These are phyloP conservation scores for Aldabrachelys gigantea DNA, from an alignment of 2,113 vertebrate genomes.

Conservation along the genomic window DNA sequence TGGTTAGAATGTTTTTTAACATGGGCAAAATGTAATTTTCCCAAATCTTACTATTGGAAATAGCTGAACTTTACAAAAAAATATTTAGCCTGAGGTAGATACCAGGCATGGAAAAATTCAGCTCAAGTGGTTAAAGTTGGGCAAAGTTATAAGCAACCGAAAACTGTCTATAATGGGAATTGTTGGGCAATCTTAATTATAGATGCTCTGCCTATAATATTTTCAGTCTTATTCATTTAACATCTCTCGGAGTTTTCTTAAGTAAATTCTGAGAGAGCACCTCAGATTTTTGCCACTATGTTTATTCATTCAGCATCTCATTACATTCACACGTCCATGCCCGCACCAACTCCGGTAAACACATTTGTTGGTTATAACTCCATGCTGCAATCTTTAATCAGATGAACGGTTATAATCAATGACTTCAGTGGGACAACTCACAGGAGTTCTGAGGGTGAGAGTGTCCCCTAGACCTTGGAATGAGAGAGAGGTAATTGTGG, in stretches of 20 bases:
- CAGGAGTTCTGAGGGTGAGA: accelerated
- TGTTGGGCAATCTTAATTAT: background rate
- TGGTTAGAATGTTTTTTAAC: background rate
- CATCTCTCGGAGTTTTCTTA: background rate
- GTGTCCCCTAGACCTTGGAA: background rate
- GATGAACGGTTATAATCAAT: background rate
- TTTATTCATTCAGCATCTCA: background rate
- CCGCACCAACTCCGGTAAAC: background rate
- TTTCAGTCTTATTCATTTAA: background rate
- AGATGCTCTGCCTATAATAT: background rate
- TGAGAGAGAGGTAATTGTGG: background rate
- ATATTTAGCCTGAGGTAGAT: background rate
- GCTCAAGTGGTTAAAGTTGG: background rate
- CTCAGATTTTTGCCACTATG: background rate
- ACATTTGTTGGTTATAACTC: background rate
- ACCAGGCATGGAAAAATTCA: background rate
- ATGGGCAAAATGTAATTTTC: background rate
- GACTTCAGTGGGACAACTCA: background rate
- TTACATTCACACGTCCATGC: background rate
- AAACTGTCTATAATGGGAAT: background rate
- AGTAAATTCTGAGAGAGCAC: background rate
- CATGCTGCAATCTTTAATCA: background rate
- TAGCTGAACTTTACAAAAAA: background rate
- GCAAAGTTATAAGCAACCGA: background rate
- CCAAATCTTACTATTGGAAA: background rate